These are phyloP conservation scores for Tiliqua scincoides DNA, from an alignment of 2,113 vertebrate species.

Conservation along the genomic window DNA sequence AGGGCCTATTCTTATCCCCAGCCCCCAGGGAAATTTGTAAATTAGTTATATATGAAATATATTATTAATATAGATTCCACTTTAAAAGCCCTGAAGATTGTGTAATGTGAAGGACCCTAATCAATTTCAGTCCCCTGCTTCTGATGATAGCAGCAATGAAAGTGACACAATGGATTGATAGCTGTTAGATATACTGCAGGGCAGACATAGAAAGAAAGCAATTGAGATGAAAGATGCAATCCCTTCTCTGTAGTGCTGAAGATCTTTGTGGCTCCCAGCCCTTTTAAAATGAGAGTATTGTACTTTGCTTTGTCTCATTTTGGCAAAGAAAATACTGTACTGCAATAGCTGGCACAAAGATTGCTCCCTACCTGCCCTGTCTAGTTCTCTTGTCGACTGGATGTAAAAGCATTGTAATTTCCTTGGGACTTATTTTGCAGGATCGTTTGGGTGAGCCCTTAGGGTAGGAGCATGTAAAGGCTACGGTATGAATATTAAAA, in stretches of 20 bases:
- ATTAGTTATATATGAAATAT: too few species aligned
- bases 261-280: not conserved
- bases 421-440: too few species aligned
- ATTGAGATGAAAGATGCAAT: not conserved
- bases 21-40: too few species aligned
- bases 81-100: not conserved
- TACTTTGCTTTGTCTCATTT: not conserved
- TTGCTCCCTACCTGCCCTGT: not conserved
- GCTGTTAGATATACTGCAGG: too few species aligned
- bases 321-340: not conserved
- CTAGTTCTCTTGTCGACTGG: not conserved
- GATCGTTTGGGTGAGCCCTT: not conserved
- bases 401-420: not conserved
- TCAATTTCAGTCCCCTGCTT: not conserved
- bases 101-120: not conserved
- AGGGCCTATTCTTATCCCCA: too few species aligned
- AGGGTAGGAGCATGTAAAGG: not conserved
- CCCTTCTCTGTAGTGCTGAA: not conserved
- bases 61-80: too few species aligned
- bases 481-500: not conserved
- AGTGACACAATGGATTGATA: not conserved
- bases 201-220: not conserved
- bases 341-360: not conserved
- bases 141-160: not conserved
- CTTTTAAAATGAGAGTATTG: not conserved